phyloP scores from a whole-genome alignment of 64 coral and sea anemone genomes.

The Orbicella faveolata region DNA sequence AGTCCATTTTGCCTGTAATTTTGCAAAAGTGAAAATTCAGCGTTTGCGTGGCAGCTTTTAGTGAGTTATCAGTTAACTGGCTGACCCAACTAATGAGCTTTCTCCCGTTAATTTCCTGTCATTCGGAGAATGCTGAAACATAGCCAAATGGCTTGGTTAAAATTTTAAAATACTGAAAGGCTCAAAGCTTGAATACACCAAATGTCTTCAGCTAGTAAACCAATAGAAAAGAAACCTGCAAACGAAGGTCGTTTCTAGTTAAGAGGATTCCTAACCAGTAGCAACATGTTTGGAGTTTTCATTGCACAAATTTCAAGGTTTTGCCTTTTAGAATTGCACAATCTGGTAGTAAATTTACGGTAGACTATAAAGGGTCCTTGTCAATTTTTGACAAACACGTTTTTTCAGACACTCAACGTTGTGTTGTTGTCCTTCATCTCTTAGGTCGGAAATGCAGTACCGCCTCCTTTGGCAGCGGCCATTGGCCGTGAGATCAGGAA shows the following conservation, averaged over 20 bases:
- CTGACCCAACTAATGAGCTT: neutral
- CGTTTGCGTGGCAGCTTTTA: neutral
- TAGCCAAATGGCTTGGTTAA: too few species aligned
- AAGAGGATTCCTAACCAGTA: neutral
- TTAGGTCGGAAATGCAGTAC: constrained; percentile 92
- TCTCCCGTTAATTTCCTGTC: neutral
- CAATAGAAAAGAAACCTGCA: neutral
- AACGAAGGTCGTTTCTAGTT: neutral
- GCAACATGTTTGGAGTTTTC: too few species aligned
- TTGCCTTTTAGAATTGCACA: too few species aligned
- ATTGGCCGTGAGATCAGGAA: constrained; percentile 95
- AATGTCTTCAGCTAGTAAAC: neutral
- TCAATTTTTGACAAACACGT: too few species aligned
- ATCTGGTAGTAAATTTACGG: too few species aligned
- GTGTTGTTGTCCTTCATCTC: neutral
- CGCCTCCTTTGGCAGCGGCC: constrained; percentile 87
- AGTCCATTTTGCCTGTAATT: neutral
- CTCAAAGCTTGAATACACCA: neutral
- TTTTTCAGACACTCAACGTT: neutral
- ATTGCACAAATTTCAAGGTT: too few species aligned
- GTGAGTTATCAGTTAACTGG: neutral
- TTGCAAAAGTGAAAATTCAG: neutral
- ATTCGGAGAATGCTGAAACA: neutral
- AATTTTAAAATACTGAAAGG: too few species aligned
- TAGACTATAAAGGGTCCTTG: too few species aligned